These are phyloP conservation scores for Toxonevra muliebris DNA, from an alignment of 2,888 invertebrate species.

Conservation along the genomic window DNA sequence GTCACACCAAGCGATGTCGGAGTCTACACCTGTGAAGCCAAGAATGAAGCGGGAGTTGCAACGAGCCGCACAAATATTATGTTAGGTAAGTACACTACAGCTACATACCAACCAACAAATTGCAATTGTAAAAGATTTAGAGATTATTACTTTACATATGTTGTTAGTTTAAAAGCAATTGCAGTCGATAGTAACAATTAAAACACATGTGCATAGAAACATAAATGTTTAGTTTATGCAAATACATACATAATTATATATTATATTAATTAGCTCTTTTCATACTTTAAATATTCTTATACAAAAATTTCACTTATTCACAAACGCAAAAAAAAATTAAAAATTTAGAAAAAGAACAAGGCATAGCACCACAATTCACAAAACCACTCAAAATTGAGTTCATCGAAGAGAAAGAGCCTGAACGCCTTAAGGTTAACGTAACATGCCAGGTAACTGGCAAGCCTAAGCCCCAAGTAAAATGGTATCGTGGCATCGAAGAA, in stretches of 20 bases:
- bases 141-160: background rate
- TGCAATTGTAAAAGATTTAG: background rate
- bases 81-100: slow-evolving; percentile 69
- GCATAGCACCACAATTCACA: slow-evolving; percentile 73
- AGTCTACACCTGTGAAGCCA: slow-evolving; percentile 78
- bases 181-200: no score
- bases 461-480: slow-evolving; percentile 77
- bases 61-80: slow-evolving; percentile 78
- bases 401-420: slow-evolving; percentile 66
- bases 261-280: no score
- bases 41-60: slow-evolving; percentile 80
- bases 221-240: no score
- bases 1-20: slow-evolving; percentile 78
- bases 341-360: slow-evolving; percentile 74
- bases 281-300: no score
- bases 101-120: no score
- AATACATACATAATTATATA: no score
- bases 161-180: background rate
- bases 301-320: slow-evolving; percentile 31
- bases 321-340: slow-evolving; percentile 38
- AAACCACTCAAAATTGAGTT: slow-evolving; percentile 74
- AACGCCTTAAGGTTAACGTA: slow-evolving; percentile 71
- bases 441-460: slow-evolving; percentile 75
- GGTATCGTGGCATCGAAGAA: slow-evolving; percentile 74
- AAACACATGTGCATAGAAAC: no score